Evolutionary conservation across 2,797 vertebrate genomes (phyloP).

Genomic region (Dromococcyx pavoninus): DNA sequence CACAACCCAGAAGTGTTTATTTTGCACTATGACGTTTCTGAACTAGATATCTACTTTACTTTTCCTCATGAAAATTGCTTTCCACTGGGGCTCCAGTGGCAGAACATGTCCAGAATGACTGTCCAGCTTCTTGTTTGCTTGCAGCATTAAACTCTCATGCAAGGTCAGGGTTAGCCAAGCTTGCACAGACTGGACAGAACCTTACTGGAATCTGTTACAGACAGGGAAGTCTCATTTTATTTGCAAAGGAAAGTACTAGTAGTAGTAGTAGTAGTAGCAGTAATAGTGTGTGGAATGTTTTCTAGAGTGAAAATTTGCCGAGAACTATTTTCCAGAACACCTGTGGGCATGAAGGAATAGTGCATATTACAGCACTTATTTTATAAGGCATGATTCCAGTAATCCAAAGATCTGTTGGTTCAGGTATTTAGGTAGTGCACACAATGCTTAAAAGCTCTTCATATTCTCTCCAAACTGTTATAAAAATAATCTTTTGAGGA

Average conservation of each 20-base stretch:
- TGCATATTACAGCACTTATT: not conserved
- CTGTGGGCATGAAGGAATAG: not conserved
- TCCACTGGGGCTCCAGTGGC: not conserved
- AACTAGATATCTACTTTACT: not conserved
- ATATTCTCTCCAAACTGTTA: slow-evolving; percentile 1
- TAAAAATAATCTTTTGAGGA: slow-evolving; percentile 43
- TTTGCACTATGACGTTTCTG: not conserved
- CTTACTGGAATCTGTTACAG: not conserved
- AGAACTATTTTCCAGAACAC: not conserved
- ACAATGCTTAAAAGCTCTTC: slow-evolving; percentile 26
- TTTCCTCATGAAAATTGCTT: not conserved
- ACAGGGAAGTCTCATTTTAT: not conserved
- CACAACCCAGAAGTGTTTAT: not conserved
- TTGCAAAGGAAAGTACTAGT: not conserved
- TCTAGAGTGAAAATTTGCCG: slow-evolving; percentile 24
- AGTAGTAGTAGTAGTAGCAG: not conserved
- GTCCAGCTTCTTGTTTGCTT: not conserved
- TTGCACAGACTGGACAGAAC: not conserved
- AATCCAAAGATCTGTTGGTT: not conserved
- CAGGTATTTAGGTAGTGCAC: not conserved
- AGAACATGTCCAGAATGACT: not conserved
- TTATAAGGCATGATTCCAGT: not conserved
- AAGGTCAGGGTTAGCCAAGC: not conserved
- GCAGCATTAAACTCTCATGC: not conserved
- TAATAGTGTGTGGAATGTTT: not conserved